Conservation (phyloP, 2,113 vertebrate species). For the Porphyrio hochstetteri region DNA sequence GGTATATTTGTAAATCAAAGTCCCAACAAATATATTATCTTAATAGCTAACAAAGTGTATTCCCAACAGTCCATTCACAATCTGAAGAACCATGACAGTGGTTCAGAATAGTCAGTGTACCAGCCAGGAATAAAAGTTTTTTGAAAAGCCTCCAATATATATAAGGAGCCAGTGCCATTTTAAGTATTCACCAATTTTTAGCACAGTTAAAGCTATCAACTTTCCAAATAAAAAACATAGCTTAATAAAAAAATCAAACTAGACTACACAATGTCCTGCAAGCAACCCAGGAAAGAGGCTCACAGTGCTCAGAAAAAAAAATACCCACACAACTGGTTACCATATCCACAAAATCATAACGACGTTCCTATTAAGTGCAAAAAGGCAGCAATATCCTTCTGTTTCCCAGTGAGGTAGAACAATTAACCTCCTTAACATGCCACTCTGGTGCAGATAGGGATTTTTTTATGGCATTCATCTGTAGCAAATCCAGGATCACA, state of each 20-base stretch:
- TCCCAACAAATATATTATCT: slow-evolving; percentile 55
- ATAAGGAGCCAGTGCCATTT: too few relatives aligned
- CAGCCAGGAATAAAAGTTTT: too few relatives aligned
- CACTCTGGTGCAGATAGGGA: slow-evolving; percentile 68
- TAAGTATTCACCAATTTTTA: too few relatives aligned
- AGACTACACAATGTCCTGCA: too few relatives aligned
- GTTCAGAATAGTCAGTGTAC: slow-evolving; percentile 18
- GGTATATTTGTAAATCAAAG: slow-evolving; percentile 76
- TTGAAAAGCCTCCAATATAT: too few relatives aligned
- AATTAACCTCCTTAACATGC: neutral
- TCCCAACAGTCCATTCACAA: slow-evolving; percentile 69
- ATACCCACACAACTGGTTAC: too few relatives aligned
- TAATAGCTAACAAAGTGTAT: slow-evolving; percentile 67
- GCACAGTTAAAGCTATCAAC: too few relatives aligned
- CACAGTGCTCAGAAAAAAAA: neutral
- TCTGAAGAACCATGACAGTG: slow-evolving; percentile 62
- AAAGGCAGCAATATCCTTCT: slow-evolving; percentile 76
- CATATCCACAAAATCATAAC: too few relatives aligned
- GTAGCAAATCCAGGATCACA: slow-evolving; percentile 79
- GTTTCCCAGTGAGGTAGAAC: slow-evolving; percentile 72
- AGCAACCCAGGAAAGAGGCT: too few relatives aligned
- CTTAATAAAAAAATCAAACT: too few relatives aligned
- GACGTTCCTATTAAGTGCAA: neutral
- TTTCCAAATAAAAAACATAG: too few relatives aligned
- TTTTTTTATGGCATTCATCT: slow-evolving; percentile 54